phyloP scores from a whole-genome alignment of 2,113 vertebrate genomes.

The Protomyctophum bolini region DNA sequence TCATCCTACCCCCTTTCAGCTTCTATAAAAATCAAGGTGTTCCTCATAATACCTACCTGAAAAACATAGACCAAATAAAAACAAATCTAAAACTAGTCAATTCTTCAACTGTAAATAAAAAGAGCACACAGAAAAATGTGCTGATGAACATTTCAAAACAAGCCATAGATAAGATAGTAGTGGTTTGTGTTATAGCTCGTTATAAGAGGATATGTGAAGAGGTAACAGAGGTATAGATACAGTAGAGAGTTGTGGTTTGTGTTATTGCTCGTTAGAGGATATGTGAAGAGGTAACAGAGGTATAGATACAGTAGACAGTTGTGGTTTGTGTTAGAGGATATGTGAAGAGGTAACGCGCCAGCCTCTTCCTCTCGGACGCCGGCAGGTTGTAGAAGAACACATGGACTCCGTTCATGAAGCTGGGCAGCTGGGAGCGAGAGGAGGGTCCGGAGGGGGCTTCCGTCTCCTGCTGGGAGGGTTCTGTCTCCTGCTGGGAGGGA shows the following conservation, averaged over 20 bases:
- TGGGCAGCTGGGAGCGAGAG: constrained; percentile 43
- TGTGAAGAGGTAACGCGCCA: constrained; percentile 78
- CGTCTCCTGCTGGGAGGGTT: not conserved
- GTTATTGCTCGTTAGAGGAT: constrained; percentile 48
- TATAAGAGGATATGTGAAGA: no score
- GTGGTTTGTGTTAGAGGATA: constrained; percentile 55
- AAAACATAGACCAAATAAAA: no score
- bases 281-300: constrained; percentile 81
- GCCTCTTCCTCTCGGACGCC: constrained; percentile 75
- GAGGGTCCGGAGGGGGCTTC: not conserved
- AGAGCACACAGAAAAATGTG: no score
- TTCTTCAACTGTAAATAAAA: no score
- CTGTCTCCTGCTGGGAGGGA: not conserved
- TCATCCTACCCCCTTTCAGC: no score
- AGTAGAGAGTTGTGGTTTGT: not conserved
- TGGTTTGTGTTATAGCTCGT: no score
- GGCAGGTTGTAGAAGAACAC: constrained; percentile 81
- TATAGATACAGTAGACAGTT: not conserved
- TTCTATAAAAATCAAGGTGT: no score
- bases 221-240: no score
- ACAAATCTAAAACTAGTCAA: no score
- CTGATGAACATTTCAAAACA: no score
- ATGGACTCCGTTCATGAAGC: constrained; percentile 74
- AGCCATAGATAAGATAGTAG: no score
- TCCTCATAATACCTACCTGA: no score